Evolutionary conservation across 2,797 vertebrate species (phyloP), one percentile per base, ranked within the genome.

Genomic region (Epinephelus awoara): DNA sequence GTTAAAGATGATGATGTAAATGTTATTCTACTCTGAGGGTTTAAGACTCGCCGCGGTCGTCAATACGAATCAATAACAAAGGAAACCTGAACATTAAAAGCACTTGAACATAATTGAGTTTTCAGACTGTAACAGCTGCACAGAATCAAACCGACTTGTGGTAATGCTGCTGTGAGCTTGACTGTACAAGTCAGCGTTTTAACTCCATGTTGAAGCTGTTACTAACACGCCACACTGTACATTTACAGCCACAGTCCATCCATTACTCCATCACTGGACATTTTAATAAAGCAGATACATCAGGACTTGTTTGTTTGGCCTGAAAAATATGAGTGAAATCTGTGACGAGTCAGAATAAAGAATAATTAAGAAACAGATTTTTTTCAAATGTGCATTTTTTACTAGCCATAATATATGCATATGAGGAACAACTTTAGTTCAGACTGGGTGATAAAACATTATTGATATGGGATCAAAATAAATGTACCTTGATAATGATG

Each of bases 1-100:
- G 77, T 77, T 62, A 63, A 81, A 84, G 71, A 84, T 46, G 66
- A 76, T 10, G 68, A 88, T 74, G 72, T 62, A 59, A 82, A 82
- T 67, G 57, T 74, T 72, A 61, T 72, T 80, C 42, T 14, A 1
- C 57, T 75, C 72, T 82, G 70, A 14, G 47, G 49, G 58, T 4
- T 63, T n/a, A n/a, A 15, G n/a, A 47, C 44, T 17, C 5, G 61
- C 68, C 27, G 7, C 18, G 19, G 47, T 11, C 19, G 46, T 76
- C 71, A 42, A 76, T 50, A 42, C 14, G 8, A 64, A 83, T 85
- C 79, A 19, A 90, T 84, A 79, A 65, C 67, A 72, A 67, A 75
- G 38, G 50, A 66, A 85, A 61, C 62, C 46, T 62, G 12, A 69
- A 72, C 71, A 77, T 83, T 70, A 80, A 84, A 80, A 34, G 77